phyloP scores from a whole-genome alignment of 2,113 vertebrate genomes.

The Diadophis punctatus region DNA sequence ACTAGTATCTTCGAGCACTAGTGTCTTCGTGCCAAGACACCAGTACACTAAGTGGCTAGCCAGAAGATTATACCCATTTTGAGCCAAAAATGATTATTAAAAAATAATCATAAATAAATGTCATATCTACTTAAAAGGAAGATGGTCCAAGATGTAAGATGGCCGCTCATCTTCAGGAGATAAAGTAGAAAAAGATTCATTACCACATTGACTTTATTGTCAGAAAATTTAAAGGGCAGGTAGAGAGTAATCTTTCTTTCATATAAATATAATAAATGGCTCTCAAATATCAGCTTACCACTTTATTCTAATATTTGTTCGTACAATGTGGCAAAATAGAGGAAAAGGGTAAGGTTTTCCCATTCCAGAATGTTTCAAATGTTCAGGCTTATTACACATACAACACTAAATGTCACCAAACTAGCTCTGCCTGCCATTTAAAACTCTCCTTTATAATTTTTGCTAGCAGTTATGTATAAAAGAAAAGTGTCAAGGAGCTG shows the following conservation, averaged over 20 bases:
- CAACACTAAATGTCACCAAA: background rate
- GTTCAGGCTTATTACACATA: background rate
- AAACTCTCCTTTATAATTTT: background rate
- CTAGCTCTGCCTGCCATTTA: background rate
- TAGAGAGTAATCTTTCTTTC: background rate
- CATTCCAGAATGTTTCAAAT: background rate
- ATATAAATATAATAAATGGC: background rate
- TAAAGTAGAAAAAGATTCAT: background rate
- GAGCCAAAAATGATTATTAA: background rate
- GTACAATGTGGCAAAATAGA: background rate
- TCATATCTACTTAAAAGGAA: background rate
- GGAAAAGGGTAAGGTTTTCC: background rate
- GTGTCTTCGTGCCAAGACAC: background rate
- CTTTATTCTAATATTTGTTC: background rate
- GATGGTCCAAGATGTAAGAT: background rate
- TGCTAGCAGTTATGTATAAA: background rate
- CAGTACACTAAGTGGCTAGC: background rate
- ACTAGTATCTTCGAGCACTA: background rate
- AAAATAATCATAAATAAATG: background rate
- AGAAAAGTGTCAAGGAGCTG: background rate
- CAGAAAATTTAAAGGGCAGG: background rate
- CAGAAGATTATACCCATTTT: background rate
- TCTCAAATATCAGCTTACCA: background rate
- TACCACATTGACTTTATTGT: background rate
- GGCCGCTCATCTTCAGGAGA: background rate